Conservation (phyloP, 1,140 invertebrate genomes). For the Trinorchestia longiramus region DNA sequence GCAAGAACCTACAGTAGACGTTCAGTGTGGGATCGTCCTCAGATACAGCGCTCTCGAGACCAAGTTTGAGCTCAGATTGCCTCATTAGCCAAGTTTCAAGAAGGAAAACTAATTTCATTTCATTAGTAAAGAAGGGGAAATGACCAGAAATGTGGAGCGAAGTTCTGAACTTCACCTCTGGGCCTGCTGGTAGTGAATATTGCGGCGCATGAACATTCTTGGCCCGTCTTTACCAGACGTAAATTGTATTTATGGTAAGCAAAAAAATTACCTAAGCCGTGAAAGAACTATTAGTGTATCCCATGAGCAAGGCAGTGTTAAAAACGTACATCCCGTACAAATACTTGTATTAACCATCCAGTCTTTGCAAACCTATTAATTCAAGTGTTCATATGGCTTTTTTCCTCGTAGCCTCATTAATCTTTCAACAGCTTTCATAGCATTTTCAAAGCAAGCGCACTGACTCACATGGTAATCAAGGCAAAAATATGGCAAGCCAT, state of each 20-base stretch:
- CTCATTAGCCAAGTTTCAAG: conserved; percentile 39
- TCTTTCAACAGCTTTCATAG: background rate
- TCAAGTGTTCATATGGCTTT: background rate
- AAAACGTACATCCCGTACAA: background rate
- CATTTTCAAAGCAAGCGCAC: background rate
- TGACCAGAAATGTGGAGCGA: background rate
- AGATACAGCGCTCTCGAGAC: background rate
- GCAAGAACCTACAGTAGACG: background rate
- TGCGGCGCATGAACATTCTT: background rate
- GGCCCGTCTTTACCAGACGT: background rate
- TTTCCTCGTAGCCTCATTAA: background rate
- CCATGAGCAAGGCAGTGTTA: background rate
- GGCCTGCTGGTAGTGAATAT: background rate
- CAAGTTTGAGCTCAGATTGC: conserved; percentile 41
- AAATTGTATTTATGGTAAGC: background rate
- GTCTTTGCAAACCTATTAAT: background rate
- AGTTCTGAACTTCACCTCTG: background rate
- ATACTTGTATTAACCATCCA: background rate
- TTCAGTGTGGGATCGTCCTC: background rate
- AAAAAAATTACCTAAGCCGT: background rate
- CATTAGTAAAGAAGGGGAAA: conserved; percentile 46
- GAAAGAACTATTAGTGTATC: background rate
- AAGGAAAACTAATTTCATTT: conserved; percentile 29
- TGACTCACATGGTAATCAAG: background rate
- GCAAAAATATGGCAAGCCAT: background rate